Percentiles rank a stretch among this genome's conserved stretches.
Evolutionary conservation across 64 coral and sea anemone genomes (phyloP).

Genomic region (Montipora sp.): DNA sequence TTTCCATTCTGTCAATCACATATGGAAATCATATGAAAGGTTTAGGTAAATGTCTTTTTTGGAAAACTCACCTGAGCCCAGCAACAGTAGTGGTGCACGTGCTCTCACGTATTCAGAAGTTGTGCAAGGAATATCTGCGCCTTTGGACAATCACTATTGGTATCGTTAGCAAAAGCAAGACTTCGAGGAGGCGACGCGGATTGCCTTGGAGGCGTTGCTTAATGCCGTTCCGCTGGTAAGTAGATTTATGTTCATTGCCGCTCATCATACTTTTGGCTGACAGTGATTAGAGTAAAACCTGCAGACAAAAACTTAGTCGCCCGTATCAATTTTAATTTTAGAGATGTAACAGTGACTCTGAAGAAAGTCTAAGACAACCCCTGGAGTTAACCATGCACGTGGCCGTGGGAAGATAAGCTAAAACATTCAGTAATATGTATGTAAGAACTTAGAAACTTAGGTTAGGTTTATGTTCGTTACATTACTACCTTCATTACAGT

Average conservation of each 20-base stretch:
- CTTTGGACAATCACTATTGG: background rate
- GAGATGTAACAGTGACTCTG: background rate
- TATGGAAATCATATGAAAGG: background rate
- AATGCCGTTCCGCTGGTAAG: background rate
- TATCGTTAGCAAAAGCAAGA: background rate
- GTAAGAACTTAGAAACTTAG: background rate
- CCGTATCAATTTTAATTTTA: slow-evolving; percentile 7
- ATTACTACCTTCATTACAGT: background rate
- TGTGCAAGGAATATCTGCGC: background rate
- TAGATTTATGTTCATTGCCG: background rate
- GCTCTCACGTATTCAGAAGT: background rate
- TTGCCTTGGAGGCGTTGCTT: background rate
- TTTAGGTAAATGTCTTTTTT: background rate
- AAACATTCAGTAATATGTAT: background rate
- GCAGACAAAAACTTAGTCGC: background rate
- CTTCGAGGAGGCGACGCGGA: background rate
- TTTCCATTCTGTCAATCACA: background rate
- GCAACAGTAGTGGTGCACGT: background rate
- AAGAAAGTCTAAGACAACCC: background rate
- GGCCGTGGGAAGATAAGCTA: background rate
- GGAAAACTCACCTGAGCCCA: background rate
- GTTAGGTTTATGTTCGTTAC: background rate
- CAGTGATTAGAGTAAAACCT: background rate
- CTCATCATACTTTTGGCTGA: background rate
- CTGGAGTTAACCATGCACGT: background rate